phyloP scores from a whole-genome alignment of 2,797 vertebrate species.

The Pipistrellus kuhlii region DNA sequence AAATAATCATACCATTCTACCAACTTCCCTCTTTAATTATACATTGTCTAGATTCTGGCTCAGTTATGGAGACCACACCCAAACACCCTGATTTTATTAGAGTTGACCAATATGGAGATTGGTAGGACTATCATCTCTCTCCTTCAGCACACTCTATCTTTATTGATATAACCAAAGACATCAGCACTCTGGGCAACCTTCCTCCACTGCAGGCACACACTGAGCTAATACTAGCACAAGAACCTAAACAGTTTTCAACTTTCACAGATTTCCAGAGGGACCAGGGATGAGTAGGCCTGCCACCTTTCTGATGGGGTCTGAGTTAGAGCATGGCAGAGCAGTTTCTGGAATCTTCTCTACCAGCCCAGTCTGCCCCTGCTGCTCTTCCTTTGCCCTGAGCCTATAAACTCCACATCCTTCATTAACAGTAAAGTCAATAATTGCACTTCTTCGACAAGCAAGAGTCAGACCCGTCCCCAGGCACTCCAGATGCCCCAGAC shows the following conservation, averaged over 20 bases:
- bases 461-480: conserved; percentile 77
- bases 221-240: neutral
- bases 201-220: neutral
- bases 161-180: neutral
- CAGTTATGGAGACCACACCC: neutral
- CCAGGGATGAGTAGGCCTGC: neutral
- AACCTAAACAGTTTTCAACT: neutral
- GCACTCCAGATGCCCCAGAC: conserved; percentile 32
- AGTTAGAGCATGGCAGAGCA: neutral
- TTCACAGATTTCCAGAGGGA: neutral
- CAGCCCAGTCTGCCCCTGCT: neutral
- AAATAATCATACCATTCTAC: neutral
- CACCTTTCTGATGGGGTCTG: neutral
- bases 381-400: conserved; percentile 61
- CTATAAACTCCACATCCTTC: conserved; percentile 68
- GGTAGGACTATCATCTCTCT: neutral
- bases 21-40: neutral
- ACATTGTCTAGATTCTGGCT: neutral
- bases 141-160: neutral
- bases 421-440: conserved; percentile 80
- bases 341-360: conserved; percentile 46
- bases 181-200: neutral
- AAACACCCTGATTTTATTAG: neutral
- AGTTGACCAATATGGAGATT: neutral
- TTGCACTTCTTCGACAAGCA: conserved; percentile 63